Evolutionary conservation across 1,140 invertebrate species (phyloP), one percentile per base, ranked within the genome.

Genomic region (Hypothenemus hampei): DNA sequence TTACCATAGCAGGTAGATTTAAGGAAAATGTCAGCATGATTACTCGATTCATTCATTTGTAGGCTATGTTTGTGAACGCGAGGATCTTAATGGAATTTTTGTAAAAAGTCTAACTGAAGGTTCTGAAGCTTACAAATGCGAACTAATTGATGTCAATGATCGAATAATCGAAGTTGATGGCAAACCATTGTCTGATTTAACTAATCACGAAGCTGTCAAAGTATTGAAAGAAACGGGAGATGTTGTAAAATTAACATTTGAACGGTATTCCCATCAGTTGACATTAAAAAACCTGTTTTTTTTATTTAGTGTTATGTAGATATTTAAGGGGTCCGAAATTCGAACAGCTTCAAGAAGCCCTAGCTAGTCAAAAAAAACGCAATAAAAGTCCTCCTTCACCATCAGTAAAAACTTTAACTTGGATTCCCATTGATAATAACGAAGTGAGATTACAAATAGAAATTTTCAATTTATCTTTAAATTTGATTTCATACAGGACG

Each of bases 11-110:
- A 10, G 53, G 53, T 55, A 47, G 37, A 15, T 37, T 41, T n/a
- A n/a, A n/a, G n/a, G n/a, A n/a, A 41, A 41, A 41, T 36, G 6
- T 36, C 5, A 6, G 5, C 24, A 5, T 5, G 24, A 29, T 6
- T 6, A 29, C 11, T 11, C 11, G 24, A 5, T 11, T 29, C 24
- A 29, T 29, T 11, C 24, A 43, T 8, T 51, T 31, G 2, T 44
- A 6, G 82, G 82, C 4, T 83, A 84, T 69, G 81, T 84, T 0
- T 84, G 82, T 68, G 82, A 84, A 63, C 77, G 82, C 58, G 91
- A 93, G 73, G 93, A 97, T 72, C 76, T 97, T 2, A 92, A 90
- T 43, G 91, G 91, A 16, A 95, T 97, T 64, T 97, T 97, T 77
- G 90, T 97, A 1, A 97, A 97, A 76, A 93, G 90, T 71, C 87